Percentiles rank a stretch among this genome's conserved stretches.
phyloP scores from a whole-genome alignment of 2,888 invertebrate genomes.

The Caenorhabditis afra region DNA sequence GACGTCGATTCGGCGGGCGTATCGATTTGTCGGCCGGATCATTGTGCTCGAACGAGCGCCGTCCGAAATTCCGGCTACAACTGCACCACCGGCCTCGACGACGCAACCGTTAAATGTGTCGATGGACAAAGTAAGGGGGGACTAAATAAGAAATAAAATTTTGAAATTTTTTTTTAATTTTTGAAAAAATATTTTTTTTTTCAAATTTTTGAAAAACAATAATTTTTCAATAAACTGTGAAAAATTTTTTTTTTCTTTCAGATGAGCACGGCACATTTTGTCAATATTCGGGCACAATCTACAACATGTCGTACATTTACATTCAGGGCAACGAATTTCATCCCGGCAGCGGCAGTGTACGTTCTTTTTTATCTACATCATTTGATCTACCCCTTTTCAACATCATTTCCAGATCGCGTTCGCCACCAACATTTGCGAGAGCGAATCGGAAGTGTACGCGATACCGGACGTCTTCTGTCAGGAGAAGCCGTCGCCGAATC shows the following conservation, averaged over 20 bases:
- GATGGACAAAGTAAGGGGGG: neutral
- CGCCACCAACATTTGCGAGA: conserved; percentile 35
- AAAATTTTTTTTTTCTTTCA: no score
- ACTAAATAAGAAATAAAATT: no score
- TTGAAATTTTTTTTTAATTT: no score
- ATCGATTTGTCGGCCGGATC: conserved; percentile 33
- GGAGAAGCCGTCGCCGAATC: neutral
- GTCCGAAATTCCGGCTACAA: conserved; percentile 28
- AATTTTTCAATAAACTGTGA: no score
- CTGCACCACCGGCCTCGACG: conserved; percentile 17
- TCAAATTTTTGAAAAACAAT: no score
- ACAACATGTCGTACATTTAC: conserved; percentile 15
- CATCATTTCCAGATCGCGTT: conserved; percentile 14
- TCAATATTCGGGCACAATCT: conserved; percentile 12
- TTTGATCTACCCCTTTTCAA: neutral
- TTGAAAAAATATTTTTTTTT: no score
- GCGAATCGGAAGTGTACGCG: conserved; percentile 6
- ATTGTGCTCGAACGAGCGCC: conserved; percentile 32
- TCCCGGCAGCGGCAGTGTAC: no score
- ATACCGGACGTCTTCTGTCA: neutral
- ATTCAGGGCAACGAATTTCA: neutral
- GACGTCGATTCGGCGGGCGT: neutral
- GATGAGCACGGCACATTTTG: conserved; percentile 24
- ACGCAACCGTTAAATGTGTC: neutral
- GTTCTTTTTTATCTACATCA: no score